These are phyloP conservation scores for Cyrtonyx montezumae DNA, from an alignment of 2,113 vertebrate species.

Conservation along the genomic window DNA sequence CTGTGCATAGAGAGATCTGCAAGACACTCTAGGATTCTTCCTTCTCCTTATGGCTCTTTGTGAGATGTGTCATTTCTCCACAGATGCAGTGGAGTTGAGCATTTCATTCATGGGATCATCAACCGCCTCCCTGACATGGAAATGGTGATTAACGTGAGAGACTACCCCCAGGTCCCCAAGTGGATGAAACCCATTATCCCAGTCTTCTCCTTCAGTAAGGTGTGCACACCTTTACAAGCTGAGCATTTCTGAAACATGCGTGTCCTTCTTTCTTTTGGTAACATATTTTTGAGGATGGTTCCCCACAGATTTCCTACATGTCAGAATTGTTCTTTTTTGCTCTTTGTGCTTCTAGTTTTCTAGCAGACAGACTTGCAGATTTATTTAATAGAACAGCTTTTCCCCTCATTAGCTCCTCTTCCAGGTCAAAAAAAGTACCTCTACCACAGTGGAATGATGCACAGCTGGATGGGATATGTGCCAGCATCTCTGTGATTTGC, in stretches of 20 bases:
- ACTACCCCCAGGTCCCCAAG: slow-evolving; percentile 93
- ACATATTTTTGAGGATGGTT: not conserved
- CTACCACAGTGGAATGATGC: not conserved
- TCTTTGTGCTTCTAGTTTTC: slow-evolving; percentile 1
- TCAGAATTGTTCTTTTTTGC: not conserved
- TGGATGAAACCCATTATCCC: slow-evolving; percentile 90
- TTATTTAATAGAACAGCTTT: not conserved
- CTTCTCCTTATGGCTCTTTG: not conserved
- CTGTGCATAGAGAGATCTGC: not conserved
- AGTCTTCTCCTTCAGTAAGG: slow-evolving; percentile 98
- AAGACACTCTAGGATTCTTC: not conserved
- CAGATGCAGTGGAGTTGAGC: slow-evolving; percentile 95
- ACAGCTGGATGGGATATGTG: not conserved
- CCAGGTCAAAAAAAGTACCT: slow-evolving; percentile 3
- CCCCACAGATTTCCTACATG: not conserved
- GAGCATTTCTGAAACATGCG: not conserved
- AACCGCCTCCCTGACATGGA: slow-evolving; percentile 90
- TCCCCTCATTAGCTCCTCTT: not conserved
- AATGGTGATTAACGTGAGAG: slow-evolving; percentile 94
- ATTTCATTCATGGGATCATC: slow-evolving; percentile 91
- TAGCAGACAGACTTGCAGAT: not conserved
- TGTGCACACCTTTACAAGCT: slow-evolving; percentile 51
- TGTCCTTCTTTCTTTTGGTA: not conserved
- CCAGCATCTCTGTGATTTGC: not conserved
- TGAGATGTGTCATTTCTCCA: not conserved